Base-by-base conservation (phyloP, 1,140 invertebrate genomes). In the Thaumetopoea pityocampa region DNA sequence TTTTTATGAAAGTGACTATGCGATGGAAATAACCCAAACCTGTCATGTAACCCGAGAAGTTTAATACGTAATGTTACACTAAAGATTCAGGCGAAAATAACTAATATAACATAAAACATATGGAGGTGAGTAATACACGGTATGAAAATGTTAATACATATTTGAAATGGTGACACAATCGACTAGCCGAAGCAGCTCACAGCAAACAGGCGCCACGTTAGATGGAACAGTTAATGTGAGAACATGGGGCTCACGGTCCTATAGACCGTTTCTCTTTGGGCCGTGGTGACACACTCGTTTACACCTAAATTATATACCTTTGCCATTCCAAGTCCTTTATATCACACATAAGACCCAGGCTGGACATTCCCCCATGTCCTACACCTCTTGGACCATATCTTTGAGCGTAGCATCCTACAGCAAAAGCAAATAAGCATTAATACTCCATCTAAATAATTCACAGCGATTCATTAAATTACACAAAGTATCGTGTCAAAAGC, bases 331-430 rank as follows among this genome's bases (percentile, higher is more conserved):
- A 41, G 72, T 90, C 89, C 82, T 81, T 88, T 76, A 90, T 87
- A 86, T 91, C 90, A 70, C 88, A 90, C 83, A 89, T 90, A 57
- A 91, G 85, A 46, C 89, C 90, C 60, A 91, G 82, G 62, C 89
- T 87, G 51, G 92, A 92, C 59, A 93, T 93, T 55, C 92, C 89
- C 32, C 93, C 92, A 82, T 95, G 96, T 60, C 95, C 95, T 82
- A 96, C 92, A 50, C 95, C 95, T 82, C 95, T 92, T 47, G 94
- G 94, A 54, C 95, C 95, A 87, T 90, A 96, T 80, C 91, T 92
- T 86, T 92, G 90, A 62, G 90, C 88, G 87, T 92, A 92, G 87
- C 91, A 92, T 82, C 89, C 91, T 92, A 87, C 65, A 77, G 81
- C 69, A 80, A 77, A 86, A 86, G 76, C 73, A 80, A 69, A 76